Base-by-base conservation (phyloP, 2,888 invertebrate species). In the Mesodorylaimus sp. region DNA sequence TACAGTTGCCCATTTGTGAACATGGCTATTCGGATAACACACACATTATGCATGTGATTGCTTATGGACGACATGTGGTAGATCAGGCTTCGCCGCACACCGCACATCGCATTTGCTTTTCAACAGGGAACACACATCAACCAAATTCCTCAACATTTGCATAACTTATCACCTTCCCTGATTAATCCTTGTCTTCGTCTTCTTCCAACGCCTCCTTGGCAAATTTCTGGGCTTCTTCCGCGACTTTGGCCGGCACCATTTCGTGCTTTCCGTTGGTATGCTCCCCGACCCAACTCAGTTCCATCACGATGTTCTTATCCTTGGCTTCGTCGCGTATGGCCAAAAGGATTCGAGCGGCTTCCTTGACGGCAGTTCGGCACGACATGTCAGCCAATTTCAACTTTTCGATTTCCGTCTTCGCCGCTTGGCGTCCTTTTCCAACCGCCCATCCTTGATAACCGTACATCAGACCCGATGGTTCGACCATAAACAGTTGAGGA, bases 361-460 rank as follows among this genome's bases (percentile, higher is more conserved):
- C 61, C 16, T 48, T 38, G n/a, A 47, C 25, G 37, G 52, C n/a
- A 16, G 45, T 36, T 10, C 28, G 2, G 16, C 67, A 67, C 23
- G 39, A 28, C 19, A 58, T 48, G n/a, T 58, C 54, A 28, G 55
- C 56, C 24, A 62, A 51, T 46, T 87, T 89, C 46, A 93, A 71
- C 68, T 97, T 99, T 68, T 99, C 97, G 64, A 99, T 91, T 75
- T 99, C 97, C 44, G 97, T 97, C 74, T 97, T 95, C 1, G 95
- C 95, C 42, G 89, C 84, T 68, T 97, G 97, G 65, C 91, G 89
- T 1, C 95, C 95, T 73, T 99, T 99, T 50, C 97, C 97, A 57
- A 91, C 81, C 7, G 95, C 91, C 75, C 93, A 93, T 10, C 93
- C 95, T 66, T 79, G 81, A 69, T 89, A 97, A 21, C 93, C 88